A percentile compares a stretch with the other conserved stretches of the same genome.
These are phyloP conservation scores for Probosciger aterrimus DNA, from an alignment of 2,113 vertebrate species.

Conservation along the genomic window DNA sequence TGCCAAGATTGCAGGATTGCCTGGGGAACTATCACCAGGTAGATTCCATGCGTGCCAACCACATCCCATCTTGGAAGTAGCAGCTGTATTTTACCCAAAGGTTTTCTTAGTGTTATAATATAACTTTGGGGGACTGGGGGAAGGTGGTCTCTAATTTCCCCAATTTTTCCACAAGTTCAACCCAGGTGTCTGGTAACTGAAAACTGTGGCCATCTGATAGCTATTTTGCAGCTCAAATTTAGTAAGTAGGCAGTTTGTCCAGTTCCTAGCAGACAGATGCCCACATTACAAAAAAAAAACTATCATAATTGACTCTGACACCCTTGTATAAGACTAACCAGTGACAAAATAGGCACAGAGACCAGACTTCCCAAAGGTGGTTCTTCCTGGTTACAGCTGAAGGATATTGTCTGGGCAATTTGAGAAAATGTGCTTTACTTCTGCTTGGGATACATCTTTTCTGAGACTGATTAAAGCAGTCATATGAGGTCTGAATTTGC, in stretches of 20 bases:
- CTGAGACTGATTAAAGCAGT: neutral
- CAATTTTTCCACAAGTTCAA: neutral
- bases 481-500: neutral
- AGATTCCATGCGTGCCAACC: neutral
- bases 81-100: neutral
- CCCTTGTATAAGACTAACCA: neutral
- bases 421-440: neutral
- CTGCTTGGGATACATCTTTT: neutral
- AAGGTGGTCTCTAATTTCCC: neutral
- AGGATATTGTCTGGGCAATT: neutral
- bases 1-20: neutral
- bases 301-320: neutral
- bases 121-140: neutral
- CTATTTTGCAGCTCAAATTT: neutral
- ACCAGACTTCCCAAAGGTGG: neutral
- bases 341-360: neutral
- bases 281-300: neutral
- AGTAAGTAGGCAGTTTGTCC: neutral
- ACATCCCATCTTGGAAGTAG: neutral
- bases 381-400: neutral
- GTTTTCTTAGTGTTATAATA: neutral
- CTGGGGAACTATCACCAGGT: neutral
- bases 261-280: neutral
- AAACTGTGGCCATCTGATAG: neutral
- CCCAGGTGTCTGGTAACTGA: neutral